phyloP scores from a whole-genome alignment of 2,888 invertebrate species.

The Pimpla rufipes region DNA sequence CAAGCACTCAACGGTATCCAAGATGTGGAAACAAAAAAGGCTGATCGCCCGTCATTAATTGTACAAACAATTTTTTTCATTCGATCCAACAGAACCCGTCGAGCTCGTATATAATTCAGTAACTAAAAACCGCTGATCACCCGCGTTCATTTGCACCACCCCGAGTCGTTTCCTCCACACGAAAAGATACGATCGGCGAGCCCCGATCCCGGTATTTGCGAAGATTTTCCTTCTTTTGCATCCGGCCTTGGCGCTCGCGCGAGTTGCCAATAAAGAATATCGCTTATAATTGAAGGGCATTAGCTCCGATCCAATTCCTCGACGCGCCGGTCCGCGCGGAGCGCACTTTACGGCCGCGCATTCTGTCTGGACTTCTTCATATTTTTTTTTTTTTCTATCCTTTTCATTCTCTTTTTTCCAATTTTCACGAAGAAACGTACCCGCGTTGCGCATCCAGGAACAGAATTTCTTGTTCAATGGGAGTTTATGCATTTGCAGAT shows the following conservation, averaged over 20 bases:
- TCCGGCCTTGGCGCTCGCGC: conserved; percentile 13
- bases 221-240: conserved; percentile 11
- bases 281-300: conserved; percentile 39
- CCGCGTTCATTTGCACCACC: not conserved
- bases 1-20: too few relatives aligned
- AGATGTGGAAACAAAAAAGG: too few relatives aligned
- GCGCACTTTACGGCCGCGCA: conserved; percentile 43
- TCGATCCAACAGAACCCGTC: too few relatives aligned
- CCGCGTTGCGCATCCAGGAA: conserved; percentile 49
- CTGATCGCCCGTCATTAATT: too few relatives aligned
- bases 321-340: too few relatives aligned
- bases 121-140: not conserved
- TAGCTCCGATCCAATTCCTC: conserved; percentile 14
- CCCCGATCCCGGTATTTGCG: not conserved
- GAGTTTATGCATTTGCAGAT: conserved; percentile 69
- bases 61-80: not conserved
- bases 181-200: not conserved
- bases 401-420: not conserved
- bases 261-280: not conserved
- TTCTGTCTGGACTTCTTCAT: too few relatives aligned
- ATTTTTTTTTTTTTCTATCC: conserved; percentile 46
- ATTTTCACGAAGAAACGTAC: not conserved
- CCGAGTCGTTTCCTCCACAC: not conserved
- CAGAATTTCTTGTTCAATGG: conserved; percentile 66
- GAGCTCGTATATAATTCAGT: too few relatives aligned